Conservation (phyloP, 2,113 vertebrate species). For the Acrocephalus kingi region DNA sequence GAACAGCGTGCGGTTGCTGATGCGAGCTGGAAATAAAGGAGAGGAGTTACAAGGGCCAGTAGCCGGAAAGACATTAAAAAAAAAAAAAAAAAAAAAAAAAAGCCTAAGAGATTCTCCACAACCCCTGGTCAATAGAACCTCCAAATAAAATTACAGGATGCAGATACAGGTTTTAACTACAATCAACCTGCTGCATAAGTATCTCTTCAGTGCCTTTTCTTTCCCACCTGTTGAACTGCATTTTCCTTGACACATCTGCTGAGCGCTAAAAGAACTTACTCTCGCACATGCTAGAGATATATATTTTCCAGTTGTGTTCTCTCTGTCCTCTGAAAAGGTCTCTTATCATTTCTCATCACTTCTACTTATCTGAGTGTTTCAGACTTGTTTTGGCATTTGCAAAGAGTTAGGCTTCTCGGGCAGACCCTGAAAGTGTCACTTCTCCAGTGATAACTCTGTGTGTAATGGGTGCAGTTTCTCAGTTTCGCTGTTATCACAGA, state of each 20-base stretch:
- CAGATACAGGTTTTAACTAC: neutral
- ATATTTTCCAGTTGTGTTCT: neutral
- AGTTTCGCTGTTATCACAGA: neutral
- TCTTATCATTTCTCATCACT: neutral
- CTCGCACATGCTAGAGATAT: neutral
- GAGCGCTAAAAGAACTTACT: neutral
- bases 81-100: no score
- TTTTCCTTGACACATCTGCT: neutral
- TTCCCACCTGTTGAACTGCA: neutral
- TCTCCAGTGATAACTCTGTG: neutral
- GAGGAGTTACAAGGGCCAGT: neutral
- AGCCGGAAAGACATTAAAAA: no score
- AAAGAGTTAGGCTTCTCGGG: neutral
- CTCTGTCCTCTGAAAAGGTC: neutral
- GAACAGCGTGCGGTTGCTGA: accelerated
- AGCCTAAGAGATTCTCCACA: neutral
- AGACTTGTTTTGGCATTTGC: neutral
- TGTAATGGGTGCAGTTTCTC: neutral
- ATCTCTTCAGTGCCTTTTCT: neutral
- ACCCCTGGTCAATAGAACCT: neutral
- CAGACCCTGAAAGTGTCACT: neutral
- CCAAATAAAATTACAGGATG: neutral
- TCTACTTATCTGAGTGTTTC: neutral
- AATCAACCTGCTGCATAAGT: neutral
- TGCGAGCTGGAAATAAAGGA: neutral